phyloP scores from a whole-genome alignment of 2,797 vertebrate genomes.

The Acipenser transmontanus region DNA sequence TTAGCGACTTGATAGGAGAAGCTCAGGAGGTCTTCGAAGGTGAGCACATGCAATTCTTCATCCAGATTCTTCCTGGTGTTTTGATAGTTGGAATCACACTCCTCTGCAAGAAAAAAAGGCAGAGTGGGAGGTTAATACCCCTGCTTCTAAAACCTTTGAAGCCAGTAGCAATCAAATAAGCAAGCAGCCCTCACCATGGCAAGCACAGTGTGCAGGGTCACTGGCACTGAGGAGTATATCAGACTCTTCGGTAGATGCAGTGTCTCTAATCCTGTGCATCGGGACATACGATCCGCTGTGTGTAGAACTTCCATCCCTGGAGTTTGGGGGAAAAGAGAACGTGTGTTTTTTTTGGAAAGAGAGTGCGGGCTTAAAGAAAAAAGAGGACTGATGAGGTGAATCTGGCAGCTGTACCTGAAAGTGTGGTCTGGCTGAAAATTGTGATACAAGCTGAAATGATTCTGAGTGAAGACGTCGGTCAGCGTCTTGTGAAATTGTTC shows the following conservation, averaged over 20 bases:
- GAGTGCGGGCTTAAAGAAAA: neutral
- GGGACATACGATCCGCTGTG: too few relatives aligned
- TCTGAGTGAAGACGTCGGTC: slow-evolving; percentile 75
- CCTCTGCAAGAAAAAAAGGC: too few relatives aligned
- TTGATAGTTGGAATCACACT: slow-evolving; percentile 19
- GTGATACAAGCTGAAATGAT: slow-evolving; percentile 82
- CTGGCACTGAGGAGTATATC: too few relatives aligned
- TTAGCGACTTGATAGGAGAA: slow-evolving; percentile 91
- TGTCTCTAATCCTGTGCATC: too few relatives aligned
- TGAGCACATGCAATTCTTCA: slow-evolving; percentile 76
- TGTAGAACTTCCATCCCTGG: too few relatives aligned
- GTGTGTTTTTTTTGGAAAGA: neutral
- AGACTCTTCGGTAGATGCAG: too few relatives aligned
- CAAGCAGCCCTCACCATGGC: too few relatives aligned
- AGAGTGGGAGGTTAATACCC: too few relatives aligned
- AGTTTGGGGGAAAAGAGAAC: too few relatives aligned
- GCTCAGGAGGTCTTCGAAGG: slow-evolving; percentile 84
- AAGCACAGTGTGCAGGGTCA: too few relatives aligned
- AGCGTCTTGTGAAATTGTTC: slow-evolving; percentile 82
- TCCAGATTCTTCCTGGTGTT: slow-evolving; percentile 47
- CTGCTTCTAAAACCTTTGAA: too few relatives aligned
- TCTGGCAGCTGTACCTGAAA: slow-evolving; percentile 54
- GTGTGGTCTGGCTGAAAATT: slow-evolving; percentile 58
- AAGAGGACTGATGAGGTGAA: neutral
- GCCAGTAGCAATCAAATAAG: too few relatives aligned